Conservation (phyloP, 2,113 vertebrate genomes). For the Marmota flaviventris region DNA sequence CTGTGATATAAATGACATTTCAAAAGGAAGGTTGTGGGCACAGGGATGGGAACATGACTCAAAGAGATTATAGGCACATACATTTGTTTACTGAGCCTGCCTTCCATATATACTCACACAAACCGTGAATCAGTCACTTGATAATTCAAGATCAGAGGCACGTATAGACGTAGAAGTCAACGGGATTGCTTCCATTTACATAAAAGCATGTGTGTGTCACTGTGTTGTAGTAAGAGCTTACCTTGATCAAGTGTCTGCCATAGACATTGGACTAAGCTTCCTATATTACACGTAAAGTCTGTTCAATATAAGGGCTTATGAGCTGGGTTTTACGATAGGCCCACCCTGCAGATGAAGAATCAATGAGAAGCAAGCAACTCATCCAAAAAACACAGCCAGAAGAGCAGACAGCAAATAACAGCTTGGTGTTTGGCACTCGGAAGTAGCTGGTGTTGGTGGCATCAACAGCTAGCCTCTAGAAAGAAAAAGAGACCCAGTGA, state of each 20-base stretch:
- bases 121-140: background rate
- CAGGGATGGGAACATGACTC: background rate
- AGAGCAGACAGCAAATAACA: no score
- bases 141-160: background rate
- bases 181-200: background rate
- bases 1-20: conserved; percentile 15
- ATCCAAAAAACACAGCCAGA: background rate
- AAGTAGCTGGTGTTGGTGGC: background rate
- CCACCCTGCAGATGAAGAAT: background rate
- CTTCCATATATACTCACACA: background rate
- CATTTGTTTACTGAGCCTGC: background rate
- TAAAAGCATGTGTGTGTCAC: background rate
- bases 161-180: background rate
- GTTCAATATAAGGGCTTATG: background rate
- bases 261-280: background rate
- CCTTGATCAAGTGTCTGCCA: background rate
- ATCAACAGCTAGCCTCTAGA: fast-evolving
- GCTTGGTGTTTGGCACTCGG: no score
- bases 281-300: background rate
- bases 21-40: conserved; percentile 59
- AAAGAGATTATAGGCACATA: fast-evolving
- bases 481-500: background rate
- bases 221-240: conserved; percentile 10
- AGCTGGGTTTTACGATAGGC: background rate
- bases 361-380: background rate